These are phyloP conservation scores for Phalera bucephala DNA, from an alignment of 2,888 invertebrate genomes.

Conservation along the genomic window DNA sequence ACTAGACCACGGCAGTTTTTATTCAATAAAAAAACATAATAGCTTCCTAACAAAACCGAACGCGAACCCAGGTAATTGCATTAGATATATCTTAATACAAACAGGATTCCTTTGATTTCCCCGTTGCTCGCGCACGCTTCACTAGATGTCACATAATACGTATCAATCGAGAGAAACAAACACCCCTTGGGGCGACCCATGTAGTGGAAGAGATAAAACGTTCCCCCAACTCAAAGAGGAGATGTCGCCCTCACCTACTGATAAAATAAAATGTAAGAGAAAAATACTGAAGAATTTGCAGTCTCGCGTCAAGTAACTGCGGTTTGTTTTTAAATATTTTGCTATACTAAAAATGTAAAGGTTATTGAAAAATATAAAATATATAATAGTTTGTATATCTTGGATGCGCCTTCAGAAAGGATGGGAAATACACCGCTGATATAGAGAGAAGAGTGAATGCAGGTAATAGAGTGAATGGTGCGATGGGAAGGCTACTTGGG, in stretches of 20 bases:
- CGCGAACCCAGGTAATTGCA: not conserved
- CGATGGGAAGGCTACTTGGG: too few relatives aligned
- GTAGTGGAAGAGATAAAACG: conserved; percentile 71
- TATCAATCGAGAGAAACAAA: conserved; percentile 63
- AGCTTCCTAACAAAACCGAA: too few relatives aligned
- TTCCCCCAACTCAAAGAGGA: conserved; percentile 29
- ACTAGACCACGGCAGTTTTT: too few relatives aligned
- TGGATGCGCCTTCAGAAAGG: too few relatives aligned
- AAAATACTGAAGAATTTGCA: conserved; percentile 21
- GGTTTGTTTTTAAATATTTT: too few relatives aligned
- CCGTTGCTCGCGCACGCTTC: conserved; percentile 29
- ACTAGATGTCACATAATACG: conserved; percentile 45
- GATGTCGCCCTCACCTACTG: conserved; percentile 26
- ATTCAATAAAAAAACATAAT: too few relatives aligned
- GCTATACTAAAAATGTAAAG: too few relatives aligned
- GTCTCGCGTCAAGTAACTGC: conserved; percentile 9
- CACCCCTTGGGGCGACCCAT: conserved; percentile 48
- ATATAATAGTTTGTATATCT: too few relatives aligned
- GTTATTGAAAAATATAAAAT: too few relatives aligned
- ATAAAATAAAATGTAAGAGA: conserved; percentile 32
- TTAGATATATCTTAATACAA: conserved; percentile 21
- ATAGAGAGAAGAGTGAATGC: too few relatives aligned
- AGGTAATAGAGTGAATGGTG: too few relatives aligned
- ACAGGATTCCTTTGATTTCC: conserved; percentile 28
- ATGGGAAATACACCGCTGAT: too few relatives aligned